Base-by-base conservation (phyloP, 2,888 invertebrate genomes). In the Leptura quadrifasciata region DNA sequence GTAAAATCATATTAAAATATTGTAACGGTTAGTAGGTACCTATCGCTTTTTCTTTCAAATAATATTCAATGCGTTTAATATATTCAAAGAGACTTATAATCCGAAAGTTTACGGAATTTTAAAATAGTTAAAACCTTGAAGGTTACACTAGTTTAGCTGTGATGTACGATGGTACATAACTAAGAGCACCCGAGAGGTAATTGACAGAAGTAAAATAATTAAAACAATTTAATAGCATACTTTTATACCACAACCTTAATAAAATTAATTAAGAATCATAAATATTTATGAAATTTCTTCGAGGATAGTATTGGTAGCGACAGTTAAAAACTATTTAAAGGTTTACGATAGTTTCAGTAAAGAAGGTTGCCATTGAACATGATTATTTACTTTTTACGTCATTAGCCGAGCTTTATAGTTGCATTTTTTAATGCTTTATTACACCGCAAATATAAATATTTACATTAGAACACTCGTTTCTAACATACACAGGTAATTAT, bases 301-400 rank as follows among this genome's bases (percentile, higher is more conserved):
- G 27, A 39, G 3, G 15, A 58, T 69, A 17, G 18, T 57, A 68
- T 68, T 68, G 55, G 39, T 31, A 57, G 18, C 24, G 24, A 17
- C 55, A 8, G 55, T 57, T 68, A 68, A 68, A 65, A 57, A 24
- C 55, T 65, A 65, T 65, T 65, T 65, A 52, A 65, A 65, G 15
- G n/a, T 67, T 67, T 55, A 68, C 31, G 35, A 21, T 63, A 39
- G 18, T 63, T 63, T 63, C 35, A 47, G 18, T 35, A 63, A 17
- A 10, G 63, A 63, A 35, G 18, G 18, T 15, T 63, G 39, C 63
- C 39, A 63, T 63, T 63, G 63, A 63, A 10, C n/a, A 10, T 39
- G 63, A 20, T 20, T 39, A 39, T 63, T 63, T 39, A 20, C 3
- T 39, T 39, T 63, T 18, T 18, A 39, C 35, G 17, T 35, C 35